Evolutionary conservation across 2,797 vertebrate genomes (phyloP).

Genomic region (Threskiornis aethiopicus): DNA sequence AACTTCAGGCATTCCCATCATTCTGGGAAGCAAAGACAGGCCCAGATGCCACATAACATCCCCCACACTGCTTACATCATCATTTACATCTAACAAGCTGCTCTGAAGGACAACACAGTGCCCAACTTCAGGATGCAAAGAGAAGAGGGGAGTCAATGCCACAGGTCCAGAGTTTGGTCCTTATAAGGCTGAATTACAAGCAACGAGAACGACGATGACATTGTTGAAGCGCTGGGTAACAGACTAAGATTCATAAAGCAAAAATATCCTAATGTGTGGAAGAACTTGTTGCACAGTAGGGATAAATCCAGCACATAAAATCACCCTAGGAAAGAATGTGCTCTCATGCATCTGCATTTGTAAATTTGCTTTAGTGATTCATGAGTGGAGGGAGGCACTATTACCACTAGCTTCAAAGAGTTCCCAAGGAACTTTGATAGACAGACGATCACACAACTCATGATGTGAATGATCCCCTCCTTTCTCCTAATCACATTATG

Average conservation of each 20-base stretch:
- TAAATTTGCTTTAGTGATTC: background rate
- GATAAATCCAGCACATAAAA: background rate
- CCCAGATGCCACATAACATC: background rate
- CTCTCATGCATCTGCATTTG: background rate
- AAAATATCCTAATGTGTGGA: background rate
- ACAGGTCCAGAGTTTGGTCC: background rate
- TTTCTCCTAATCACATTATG: background rate
- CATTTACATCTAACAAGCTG: background rate
- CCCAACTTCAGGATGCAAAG: background rate
- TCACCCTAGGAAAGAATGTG: background rate
- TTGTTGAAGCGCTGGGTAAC: background rate
- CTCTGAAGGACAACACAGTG: background rate
- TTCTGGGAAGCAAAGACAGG: background rate
- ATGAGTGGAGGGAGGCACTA: background rate
- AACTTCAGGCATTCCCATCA: background rate
- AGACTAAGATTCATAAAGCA: background rate
- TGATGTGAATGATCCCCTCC: background rate
- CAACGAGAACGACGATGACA: accelerated
- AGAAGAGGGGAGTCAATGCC: background rate
- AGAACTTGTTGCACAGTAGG: background rate
- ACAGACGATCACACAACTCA: background rate
- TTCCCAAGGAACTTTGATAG: background rate
- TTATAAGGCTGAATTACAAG: background rate
- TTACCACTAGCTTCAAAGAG: background rate
- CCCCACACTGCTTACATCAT: background rate